phyloP scores from a whole-genome alignment of 1,140 invertebrate species.

The Zaprionus davidi region DNA sequence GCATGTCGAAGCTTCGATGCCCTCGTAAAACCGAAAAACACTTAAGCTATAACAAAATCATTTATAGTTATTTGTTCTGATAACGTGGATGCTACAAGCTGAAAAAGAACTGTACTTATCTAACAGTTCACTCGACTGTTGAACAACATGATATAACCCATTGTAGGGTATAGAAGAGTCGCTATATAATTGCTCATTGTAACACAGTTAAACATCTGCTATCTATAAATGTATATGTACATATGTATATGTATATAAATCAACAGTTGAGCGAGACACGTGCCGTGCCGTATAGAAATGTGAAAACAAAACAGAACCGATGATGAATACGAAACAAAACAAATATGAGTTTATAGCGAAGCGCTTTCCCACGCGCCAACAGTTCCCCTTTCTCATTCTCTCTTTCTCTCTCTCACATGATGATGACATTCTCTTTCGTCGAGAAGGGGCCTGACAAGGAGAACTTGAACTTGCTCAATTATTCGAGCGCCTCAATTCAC shows the following conservation, averaged over 20 bases:
- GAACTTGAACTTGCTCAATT: neutral
- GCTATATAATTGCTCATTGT: neutral
- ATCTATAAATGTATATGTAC: neutral
- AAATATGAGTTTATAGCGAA: conserved; percentile 10
- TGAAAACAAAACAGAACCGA: conserved; percentile 34
- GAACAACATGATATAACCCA: neutral
- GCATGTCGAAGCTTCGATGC: neutral
- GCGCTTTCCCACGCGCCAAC: neutral
- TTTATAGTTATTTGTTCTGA: neutral
- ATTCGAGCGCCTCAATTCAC: neutral
- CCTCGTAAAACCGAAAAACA: neutral
- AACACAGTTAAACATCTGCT: neutral
- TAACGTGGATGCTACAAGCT: too few relatives aligned
- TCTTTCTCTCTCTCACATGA: neutral
- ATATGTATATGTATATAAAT: neutral
- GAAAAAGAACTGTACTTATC: neutral
- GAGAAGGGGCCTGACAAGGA: neutral
- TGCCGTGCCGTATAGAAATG: conserved; percentile 3
- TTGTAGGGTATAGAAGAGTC: neutral
- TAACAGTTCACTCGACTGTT: neutral
- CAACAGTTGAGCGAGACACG: conserved; percentile 7
- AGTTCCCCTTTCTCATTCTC: neutral
- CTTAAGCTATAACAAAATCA: neutral
- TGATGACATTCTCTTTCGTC: neutral
- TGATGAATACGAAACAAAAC: conserved; percentile 30